A percentile compares a stretch with the other conserved stretches of the same genome.
phyloP scores from a whole-genome alignment of 2,888 invertebrate genomes.

The Cheilosia scutellata region DNA sequence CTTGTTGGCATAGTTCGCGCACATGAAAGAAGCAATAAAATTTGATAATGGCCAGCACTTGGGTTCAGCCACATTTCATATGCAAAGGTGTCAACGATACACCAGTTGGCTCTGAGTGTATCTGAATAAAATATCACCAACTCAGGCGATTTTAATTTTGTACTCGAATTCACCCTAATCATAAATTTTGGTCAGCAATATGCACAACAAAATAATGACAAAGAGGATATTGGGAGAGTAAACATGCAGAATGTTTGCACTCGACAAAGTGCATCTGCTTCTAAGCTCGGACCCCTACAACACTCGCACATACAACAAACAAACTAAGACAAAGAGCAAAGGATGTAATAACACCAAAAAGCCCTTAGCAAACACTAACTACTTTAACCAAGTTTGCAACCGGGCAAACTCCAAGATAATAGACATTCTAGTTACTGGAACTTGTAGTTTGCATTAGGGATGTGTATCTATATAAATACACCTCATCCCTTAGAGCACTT shows the following conservation, averaged over 20 bases:
- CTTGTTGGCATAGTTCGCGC: conserved; percentile 18
- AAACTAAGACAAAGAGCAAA: not conserved
- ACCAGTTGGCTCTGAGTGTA: not conserved
- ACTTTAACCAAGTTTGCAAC: conserved; percentile 36
- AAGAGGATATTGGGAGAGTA: not conserved
- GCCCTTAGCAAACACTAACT: conserved; percentile 45
- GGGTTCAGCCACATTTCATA: too few species aligned
- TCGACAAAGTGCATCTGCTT: conserved; percentile 21
- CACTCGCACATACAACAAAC: not conserved
- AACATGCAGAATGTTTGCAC: conserved; percentile 15
- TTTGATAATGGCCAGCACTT: not conserved
- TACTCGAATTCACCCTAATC: not conserved
- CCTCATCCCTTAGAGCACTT: conserved; percentile 15
- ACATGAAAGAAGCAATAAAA: conserved; percentile 11
- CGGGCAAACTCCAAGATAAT: conserved; percentile 44
- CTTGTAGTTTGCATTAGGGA: conserved; percentile 48
- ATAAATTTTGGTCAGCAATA: conserved; percentile 10
- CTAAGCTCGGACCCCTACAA: not conserved
- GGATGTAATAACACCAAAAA: conserved; percentile 54
- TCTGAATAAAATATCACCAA: too few species aligned
- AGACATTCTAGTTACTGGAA: conserved; percentile 39
- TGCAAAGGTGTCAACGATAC: too few species aligned
- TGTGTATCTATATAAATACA: not conserved
- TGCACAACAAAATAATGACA: not conserved
- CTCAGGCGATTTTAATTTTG: not conserved